Evolutionary conservation across 2,797 vertebrate genomes (phyloP).

Genomic region (Anguilla megastoma): DNA sequence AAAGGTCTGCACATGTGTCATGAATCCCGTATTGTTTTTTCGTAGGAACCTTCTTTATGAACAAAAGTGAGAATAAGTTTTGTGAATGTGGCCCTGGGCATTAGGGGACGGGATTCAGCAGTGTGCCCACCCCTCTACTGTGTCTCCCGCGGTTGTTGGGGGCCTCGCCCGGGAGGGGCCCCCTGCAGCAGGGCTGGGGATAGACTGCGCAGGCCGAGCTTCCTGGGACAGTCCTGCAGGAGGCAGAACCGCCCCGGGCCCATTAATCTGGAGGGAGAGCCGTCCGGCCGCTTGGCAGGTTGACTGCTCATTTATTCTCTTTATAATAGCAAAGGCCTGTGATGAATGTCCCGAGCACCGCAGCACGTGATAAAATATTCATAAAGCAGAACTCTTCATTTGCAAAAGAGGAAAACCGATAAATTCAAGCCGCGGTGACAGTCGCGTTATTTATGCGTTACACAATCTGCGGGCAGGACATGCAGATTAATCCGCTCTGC

Average conservation of each 20-base stretch:
- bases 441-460: slow-evolving; percentile 76
- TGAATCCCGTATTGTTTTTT: too few species aligned
- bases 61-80: too few species aligned
- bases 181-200: not conserved
- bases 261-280: slow-evolving; percentile 23
- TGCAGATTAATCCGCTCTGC: slow-evolving; percentile 70
- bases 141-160: not conserved
- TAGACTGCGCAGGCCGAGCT: not conserved
- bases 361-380: slow-evolving; percentile 98
- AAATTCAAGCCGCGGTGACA: slow-evolving; percentile 72
- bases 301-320: slow-evolving; percentile 99
- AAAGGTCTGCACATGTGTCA: too few species aligned
- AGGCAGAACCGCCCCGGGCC: slow-evolving; percentile 31
- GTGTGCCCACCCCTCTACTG: not conserved
- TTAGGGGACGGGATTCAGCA: too few species aligned
- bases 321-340: slow-evolving; percentile 88
- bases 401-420: slow-evolving; percentile 75
- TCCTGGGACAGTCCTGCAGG: slow-evolving; percentile 16
- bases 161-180: not conserved
- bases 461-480: slow-evolving; percentile 70
- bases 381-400: slow-evolving; percentile 86
- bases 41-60: too few species aligned
- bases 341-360: slow-evolving; percentile 95
- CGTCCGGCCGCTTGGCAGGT: slow-evolving; percentile 76
- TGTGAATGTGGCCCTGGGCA: too few species aligned